Evolutionary conservation across 2,888 invertebrate species (phyloP), one percentile per base, ranked within the genome.

Genomic region (Bombylius major): DNA sequence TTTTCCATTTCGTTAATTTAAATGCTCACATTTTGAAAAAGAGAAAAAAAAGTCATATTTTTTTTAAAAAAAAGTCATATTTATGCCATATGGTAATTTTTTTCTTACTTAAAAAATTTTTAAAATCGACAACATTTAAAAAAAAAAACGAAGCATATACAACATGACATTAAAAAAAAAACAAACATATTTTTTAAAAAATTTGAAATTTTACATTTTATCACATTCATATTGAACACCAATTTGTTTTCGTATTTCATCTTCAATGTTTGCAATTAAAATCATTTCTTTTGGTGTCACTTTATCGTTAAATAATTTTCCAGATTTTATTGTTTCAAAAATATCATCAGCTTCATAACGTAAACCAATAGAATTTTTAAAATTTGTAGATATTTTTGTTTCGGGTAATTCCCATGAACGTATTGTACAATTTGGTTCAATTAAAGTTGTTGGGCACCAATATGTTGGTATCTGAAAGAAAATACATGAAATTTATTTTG

Each of bases 271-370:
- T 1, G 87, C 82, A 58, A 88, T 71, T 32, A 81, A 71, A 46
- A 86, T 69, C 42, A 82, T 83, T 62, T 86, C 83, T 44, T 78
- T 77, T 58, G 82, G 80, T 47, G 78, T 73, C 67, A 88, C 78
- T 64, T 79, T 77, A 1, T 81, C 77, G 66, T 85, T 84, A 70
- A 86, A 85, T 53, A 78, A 70, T 62, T 81, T 70, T 61, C 84
- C 86, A 80, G 74, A 65, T 69, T 74, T 75, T 44, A 89, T 78
- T 64, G 87, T 87, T 55, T 80, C 75, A 62, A 83, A 78, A 52
- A 83, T 87, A 72, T 87, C 86, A 62, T 81, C 79, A 50, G 88
- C 88, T 72, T 89, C 82, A 67, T 86, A 89, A 59, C 79, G 75
- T 42, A 89, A 75, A 3, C 87, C 88, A 5, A 80, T 80, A 62